A percentile compares a stretch with the other conserved stretches of the same genome.
Evolutionary conservation across 2,888 invertebrate genomes (phyloP).

Genomic region (Eristalis pertinax): DNA sequence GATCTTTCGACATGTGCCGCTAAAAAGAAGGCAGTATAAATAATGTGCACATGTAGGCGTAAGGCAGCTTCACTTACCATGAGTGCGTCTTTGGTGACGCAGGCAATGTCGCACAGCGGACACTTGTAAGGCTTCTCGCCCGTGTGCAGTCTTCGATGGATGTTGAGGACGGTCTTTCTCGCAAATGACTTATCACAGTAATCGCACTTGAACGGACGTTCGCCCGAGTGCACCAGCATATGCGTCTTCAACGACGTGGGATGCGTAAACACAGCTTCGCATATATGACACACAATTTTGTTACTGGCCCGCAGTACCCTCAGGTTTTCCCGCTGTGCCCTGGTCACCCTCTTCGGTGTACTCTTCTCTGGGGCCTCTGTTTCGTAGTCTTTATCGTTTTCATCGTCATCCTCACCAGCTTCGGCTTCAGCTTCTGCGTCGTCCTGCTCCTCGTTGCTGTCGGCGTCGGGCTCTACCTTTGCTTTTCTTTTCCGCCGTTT

Average conservation of each 20-base stretch:
- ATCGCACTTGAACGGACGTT: conserved; percentile 70
- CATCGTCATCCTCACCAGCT: conserved; percentile 14
- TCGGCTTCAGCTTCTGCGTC: conserved; percentile 24
- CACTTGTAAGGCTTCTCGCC: conserved; percentile 71
- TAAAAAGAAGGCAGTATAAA: background rate
- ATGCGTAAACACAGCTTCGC: conserved; percentile 65
- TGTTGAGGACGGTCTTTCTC: conserved; percentile 65
- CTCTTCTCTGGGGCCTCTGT: background rate
- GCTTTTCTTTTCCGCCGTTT: conserved; percentile 43
- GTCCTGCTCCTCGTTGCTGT: conserved; percentile 28
- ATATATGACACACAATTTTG: conserved; percentile 67
- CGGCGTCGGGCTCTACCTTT: background rate
- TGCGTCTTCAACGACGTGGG: conserved; percentile 67
- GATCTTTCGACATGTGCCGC: conserved; percentile 71
- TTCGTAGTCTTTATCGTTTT: conserved; percentile 13
- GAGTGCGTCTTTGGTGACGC: conserved; percentile 64
- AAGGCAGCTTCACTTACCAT: conserved; percentile 38
- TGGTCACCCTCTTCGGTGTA: background rate
- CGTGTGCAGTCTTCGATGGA: conserved; percentile 70
- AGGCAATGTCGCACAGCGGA: conserved; percentile 64
- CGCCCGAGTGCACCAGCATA: conserved; percentile 71
- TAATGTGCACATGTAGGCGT: background rate
- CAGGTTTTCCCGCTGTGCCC: conserved; percentile 61
- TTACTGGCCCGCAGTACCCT: conserved; percentile 47
- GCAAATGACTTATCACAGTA: conserved; percentile 72